These are phyloP conservation scores for Diplolepis rosae DNA, from an alignment of 2,888 invertebrate species.

Conservation along the genomic window DNA sequence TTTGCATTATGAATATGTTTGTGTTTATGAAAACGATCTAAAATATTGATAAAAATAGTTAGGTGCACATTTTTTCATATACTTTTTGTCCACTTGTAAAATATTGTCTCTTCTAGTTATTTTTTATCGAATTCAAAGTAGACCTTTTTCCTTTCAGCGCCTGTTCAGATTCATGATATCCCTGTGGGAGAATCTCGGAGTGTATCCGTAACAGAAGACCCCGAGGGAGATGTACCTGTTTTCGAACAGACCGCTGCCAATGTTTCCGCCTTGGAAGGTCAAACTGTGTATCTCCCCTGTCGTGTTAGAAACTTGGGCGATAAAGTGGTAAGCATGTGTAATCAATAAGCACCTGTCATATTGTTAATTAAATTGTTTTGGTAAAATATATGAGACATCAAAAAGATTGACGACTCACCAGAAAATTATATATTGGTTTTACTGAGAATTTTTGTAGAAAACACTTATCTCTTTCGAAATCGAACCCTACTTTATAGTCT, in stretches of 20 bases:
- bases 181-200: conserved; percentile 37
- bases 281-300: conserved; percentile 70
- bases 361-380: conserved; percentile 18
- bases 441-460: background rate
- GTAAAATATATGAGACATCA: background rate
- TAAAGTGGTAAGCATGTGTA: conserved; percentile 65
- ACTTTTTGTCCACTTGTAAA: conserved; percentile 10
- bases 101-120: background rate
- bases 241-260: conserved; percentile 69
- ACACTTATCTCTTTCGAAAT: conserved; percentile 13
- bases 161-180: conserved; percentile 35
- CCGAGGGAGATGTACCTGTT: conserved; percentile 59
- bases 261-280: conserved; percentile 69
- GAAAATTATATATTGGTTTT: background rate
- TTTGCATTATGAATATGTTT: background rate
- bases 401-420: background rate
- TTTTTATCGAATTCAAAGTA: conserved; percentile 25
- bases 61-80: background rate
- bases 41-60: background rate
- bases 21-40: background rate
- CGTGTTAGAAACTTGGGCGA: conserved; percentile 68
- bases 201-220: conserved; percentile 43
- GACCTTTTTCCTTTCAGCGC: conserved; percentile 37
- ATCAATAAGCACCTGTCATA: conserved; percentile 19
- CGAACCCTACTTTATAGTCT: background rate